Conservation (phyloP, 2,113 vertebrate genomes). For the Pterocles gutturalis region DNA sequence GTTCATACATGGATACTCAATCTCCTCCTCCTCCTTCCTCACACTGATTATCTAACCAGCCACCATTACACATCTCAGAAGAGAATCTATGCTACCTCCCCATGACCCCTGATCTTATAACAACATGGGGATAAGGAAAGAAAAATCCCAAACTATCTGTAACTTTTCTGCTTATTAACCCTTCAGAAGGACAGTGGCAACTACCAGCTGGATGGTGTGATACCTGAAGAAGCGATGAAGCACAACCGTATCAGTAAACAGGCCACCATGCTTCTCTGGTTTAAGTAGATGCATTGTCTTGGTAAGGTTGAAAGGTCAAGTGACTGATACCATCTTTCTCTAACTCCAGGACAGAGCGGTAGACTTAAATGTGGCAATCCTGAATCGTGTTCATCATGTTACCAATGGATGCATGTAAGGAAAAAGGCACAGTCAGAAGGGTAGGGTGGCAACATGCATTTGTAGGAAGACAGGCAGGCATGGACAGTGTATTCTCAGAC, state of each 20-base stretch:
- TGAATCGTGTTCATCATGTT: neutral
- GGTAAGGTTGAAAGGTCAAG: neutral
- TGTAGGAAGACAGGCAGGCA: neutral
- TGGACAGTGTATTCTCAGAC: neutral
- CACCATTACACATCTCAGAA: neutral
- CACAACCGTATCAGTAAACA: neutral
- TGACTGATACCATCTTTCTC: neutral
- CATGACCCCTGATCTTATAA: neutral
- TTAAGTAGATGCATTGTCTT: neutral
- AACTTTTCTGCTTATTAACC: neutral
- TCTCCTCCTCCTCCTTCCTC: constrained; percentile 8
- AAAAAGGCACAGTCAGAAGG: neutral
- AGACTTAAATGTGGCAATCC: neutral
- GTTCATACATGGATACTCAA: neutral
- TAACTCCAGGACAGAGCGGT: neutral
- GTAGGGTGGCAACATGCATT: neutral
- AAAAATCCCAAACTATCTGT: neutral
- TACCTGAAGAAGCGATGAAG: neutral
- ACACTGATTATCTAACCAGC: constrained; percentile 43
- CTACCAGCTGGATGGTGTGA: neutral
- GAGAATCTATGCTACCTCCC: neutral
- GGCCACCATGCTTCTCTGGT: neutral
- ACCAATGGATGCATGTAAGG: neutral
- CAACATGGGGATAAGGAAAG: neutral
- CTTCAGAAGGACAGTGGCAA: neutral